Conservation (phyloP, 2,888 invertebrate species). For the Epiblema foenella region DNA sequence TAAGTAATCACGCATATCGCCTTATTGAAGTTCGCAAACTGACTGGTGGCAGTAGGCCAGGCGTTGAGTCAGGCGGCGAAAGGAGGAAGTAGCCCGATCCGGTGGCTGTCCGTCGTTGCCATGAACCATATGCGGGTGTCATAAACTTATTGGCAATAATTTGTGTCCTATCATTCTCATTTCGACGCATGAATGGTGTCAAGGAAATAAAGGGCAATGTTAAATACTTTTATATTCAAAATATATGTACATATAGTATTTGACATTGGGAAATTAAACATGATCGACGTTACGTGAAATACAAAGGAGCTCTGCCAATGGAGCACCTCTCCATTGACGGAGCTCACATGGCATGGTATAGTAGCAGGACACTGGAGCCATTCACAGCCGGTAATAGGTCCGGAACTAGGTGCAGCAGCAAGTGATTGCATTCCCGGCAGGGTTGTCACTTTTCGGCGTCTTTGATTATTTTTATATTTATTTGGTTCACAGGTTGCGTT, state of each 20-base stretch:
- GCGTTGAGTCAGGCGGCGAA: constrained; percentile 19
- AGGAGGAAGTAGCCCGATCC: constrained; percentile 2
- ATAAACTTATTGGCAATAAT: constrained; percentile 19
- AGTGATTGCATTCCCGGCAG: constrained; percentile 1
- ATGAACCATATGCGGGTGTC: constrained; percentile 23
- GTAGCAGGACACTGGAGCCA: constrained; percentile 8
- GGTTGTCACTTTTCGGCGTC: neutral
- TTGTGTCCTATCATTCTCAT: constrained; percentile 4
- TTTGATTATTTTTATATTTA: neutral
- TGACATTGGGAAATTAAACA: neutral
- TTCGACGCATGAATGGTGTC: constrained; percentile 7
- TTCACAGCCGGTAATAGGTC: constrained; percentile 21
- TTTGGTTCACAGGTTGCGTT: neutral
- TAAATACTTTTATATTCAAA: neutral
- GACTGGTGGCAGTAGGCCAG: constrained; percentile 5
- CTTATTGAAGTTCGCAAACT: constrained; percentile 12
- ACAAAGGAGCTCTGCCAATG: constrained; percentile 13
- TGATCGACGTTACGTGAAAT: neutral
- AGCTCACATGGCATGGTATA: neutral
- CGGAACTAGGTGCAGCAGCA: constrained; percentile 20
- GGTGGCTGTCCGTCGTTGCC: neutral
- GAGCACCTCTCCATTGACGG: constrained; percentile 11
- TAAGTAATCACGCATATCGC: constrained; percentile 27
- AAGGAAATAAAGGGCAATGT: neutral
- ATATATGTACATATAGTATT: neutral